Evolutionary conservation across 1,140 invertebrate species (phyloP).

Genomic region (Drosophila ficusphila): DNA sequence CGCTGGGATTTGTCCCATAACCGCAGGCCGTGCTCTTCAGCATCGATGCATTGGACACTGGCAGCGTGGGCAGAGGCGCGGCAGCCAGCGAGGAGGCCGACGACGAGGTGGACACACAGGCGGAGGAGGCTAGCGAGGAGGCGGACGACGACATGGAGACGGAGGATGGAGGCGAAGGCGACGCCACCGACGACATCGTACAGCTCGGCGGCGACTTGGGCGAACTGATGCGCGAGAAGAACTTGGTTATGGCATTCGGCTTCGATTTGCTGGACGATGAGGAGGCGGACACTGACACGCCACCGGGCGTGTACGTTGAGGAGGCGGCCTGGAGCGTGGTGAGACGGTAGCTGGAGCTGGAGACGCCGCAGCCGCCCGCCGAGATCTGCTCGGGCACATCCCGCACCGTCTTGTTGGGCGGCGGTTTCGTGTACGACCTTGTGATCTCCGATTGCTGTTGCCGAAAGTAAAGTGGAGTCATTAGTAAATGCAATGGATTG

Average conservation of each 20-base stretch:
- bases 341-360: constrained; percentile 69
- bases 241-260: constrained; percentile 81
- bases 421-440: constrained; percentile 83
- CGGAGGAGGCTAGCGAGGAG: constrained; percentile 66
- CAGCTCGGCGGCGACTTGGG: constrained; percentile 70
- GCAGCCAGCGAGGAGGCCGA: constrained; percentile 75
- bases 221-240: constrained; percentile 82
- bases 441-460: constrained; percentile 82
- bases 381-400: constrained; percentile 81
- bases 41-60: constrained; percentile 72
- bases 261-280: constrained; percentile 73
- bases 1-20: constrained; percentile 52
- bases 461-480: too few species aligned
- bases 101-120: constrained; percentile 65
- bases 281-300: constrained; percentile 23
- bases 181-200: constrained; percentile 24
- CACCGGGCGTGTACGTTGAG: constrained; percentile 28
- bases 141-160: constrained; percentile 75
- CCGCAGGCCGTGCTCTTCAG: constrained; percentile 78
- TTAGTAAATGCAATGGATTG: neutral
- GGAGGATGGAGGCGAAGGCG: constrained; percentile 64
- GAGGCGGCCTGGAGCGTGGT: constrained; percentile 56
- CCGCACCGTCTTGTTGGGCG: constrained; percentile 82
- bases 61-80: constrained; percentile 61
- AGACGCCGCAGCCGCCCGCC: constrained; percentile 45